phyloP scores from a whole-genome alignment of 1,140 invertebrate species.

The Philopotamus ludificatus region DNA sequence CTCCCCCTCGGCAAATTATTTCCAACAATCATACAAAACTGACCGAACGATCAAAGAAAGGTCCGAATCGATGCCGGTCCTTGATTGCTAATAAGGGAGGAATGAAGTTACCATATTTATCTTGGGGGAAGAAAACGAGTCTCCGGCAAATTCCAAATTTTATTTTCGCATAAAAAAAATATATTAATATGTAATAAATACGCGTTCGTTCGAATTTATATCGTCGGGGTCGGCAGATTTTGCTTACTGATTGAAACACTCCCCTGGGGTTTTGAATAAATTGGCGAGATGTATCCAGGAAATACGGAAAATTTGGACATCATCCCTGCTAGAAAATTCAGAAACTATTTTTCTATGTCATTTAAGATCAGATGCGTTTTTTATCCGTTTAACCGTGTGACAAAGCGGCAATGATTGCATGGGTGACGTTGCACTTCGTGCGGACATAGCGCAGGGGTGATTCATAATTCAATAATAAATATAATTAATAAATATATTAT shows the following conservation, averaged over 20 bases:
- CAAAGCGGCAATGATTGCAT: constrained; percentile 27
- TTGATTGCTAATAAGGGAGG: constrained; percentile 38
- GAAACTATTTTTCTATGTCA: constrained; percentile 27
- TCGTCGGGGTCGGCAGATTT: no score
- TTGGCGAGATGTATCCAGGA: not conserved
- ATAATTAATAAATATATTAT: no score
- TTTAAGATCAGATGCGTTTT: constrained; percentile 20
- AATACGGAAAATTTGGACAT: constrained; percentile 3
- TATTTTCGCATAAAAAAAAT: not conserved
- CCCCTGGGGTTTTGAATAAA: no score
- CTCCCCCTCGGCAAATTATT: constrained; percentile 29
- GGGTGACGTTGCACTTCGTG: constrained; percentile 28
- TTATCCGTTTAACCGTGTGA: constrained; percentile 2
- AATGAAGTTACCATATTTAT: constrained; percentile 34
- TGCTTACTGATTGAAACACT: no score
- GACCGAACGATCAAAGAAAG: not conserved
- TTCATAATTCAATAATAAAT: not conserved
- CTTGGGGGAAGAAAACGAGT: no score
- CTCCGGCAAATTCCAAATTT: not conserved
- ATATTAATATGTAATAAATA: no score
- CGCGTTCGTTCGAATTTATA: no score
- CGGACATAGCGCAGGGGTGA: not conserved
- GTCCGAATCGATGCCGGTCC: constrained; percentile 12
- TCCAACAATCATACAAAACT: constrained; percentile 3
- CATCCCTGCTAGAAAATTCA: not conserved